A percentile compares a stretch with the other conserved stretches of the same genome.
These are phyloP conservation scores for Coregonus suidteri DNA, from an alignment of 2,797 vertebrate genomes.

Conservation along the genomic window DNA sequence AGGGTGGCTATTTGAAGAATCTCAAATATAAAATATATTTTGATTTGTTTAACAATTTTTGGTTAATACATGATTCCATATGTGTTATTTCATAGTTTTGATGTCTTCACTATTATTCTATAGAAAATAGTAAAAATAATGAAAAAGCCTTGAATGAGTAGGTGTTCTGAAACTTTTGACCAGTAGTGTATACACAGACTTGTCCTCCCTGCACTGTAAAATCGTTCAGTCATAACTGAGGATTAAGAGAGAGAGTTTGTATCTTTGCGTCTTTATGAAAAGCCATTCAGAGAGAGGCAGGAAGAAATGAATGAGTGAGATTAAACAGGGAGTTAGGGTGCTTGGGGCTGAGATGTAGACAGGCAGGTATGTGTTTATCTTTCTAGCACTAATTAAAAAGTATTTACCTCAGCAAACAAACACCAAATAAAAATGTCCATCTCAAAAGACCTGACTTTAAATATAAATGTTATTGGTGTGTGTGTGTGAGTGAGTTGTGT, in stretches of 20 bases:
- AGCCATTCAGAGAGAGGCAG: neutral
- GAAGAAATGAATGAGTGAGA: neutral
- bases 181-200: no score
- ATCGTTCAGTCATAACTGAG: neutral
- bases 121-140: no score
- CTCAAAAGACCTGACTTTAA: neutral
- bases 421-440: neutral
- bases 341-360: neutral
- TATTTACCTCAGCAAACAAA: slow-evolving; percentile 6
- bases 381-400: slow-evolving; percentile 5
- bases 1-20: no score
- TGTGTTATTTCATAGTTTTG: no score
- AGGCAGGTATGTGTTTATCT: neutral
- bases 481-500: neutral
- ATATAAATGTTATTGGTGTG: neutral
- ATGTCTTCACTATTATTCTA: no score
- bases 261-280: neutral
- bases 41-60: no score
- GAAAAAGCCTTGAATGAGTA: no score
- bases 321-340: neutral
- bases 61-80: no score
- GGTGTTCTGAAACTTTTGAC: no score
- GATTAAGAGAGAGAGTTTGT: slow-evolving; percentile 1
- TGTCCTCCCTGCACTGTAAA: neutral
- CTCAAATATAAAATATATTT: no score